A percentile compares a stretch with the other conserved stretches of the same genome.
Conservation (phyloP, 2,113 vertebrate species). For the Phylloscopus trochilus region DNA sequence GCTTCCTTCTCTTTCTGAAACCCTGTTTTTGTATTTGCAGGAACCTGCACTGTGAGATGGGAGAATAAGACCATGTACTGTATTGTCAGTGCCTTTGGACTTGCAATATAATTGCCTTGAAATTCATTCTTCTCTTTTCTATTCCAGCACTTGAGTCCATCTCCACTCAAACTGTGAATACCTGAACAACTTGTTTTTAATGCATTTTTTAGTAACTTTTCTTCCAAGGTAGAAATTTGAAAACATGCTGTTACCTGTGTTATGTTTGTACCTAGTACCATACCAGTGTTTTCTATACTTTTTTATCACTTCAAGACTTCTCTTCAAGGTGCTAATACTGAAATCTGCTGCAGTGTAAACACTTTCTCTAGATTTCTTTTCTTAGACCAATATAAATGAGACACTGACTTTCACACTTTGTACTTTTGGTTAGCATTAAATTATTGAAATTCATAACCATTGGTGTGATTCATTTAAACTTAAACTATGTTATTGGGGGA, state of each 20-base stretch:
- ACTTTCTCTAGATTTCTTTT: conserved; percentile 46
- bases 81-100: conserved; percentile 88
- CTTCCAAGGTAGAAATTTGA: conserved; percentile 7
- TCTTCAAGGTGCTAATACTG: conserved; percentile 72
- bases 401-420: conserved; percentile 69
- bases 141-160: neutral
- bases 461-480: neutral
- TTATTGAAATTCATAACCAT: conserved; percentile 67
- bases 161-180: conserved; percentile 32
- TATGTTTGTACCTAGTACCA: neutral
- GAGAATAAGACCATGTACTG: conserved; percentile 96
- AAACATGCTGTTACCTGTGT: neutral
- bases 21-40: conserved; percentile 59
- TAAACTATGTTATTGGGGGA: neutral
- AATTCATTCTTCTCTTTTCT: neutral
- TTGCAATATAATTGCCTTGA: conserved; percentile 78
- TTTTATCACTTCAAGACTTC: conserved; percentile 63
- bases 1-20: neutral
- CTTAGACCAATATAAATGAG: conserved; percentile 44
- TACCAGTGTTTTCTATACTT: conserved; percentile 9
- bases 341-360: conserved; percentile 58
- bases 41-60: conserved; percentile 90
- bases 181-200: conserved; percentile 26
- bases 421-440: conserved; percentile 78
- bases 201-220: conserved; percentile 7